Evolutionary conservation across 2,888 invertebrate genomes (phyloP), one percentile per base, ranked within the genome.

Genomic region (Pilophorus perplexus): DNA sequence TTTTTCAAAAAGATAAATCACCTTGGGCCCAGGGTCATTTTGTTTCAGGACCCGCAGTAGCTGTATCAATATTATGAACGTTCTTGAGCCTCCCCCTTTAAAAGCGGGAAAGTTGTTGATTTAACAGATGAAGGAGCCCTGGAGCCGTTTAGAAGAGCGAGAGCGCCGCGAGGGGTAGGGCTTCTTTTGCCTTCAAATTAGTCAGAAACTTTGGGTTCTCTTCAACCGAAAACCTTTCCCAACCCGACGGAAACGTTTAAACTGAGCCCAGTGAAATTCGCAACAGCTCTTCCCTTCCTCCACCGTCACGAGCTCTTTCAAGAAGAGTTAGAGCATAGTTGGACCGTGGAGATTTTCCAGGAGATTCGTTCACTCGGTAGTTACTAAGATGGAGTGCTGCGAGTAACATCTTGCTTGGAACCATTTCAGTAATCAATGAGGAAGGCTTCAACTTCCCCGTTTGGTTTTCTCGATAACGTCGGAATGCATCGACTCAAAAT

Each of bases 101-200:
- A 59, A 59, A 59, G 59, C 59, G 59, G 42, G 59, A 59, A 59
- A 59, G 59, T 59, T 59, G 59, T 59, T 59, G 59, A 59, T 59
- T 59, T 59, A 59, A 59, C 59, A 59, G 59, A 59, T 59, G 59
- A 59, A 59, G 59, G 59, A 20, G 59, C 42, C 33, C 42, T 22
- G 22, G 38, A 37, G 33, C 55, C 33, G 33, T 55, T 55, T 38
- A 37, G 37, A 16, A 33, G 16, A 33, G 22, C 20, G 18, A 1
- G 25, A 40, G 23, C 20, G 6, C 16, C 14, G 18, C 2, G 33
- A 1, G n/a, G 16, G 2, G 59, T 16, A 42, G 40, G 40, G 25
- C 25, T 40, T 42, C 27, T 59, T 59, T 42, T 42, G 57, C 42
- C 59, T 38, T 59, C 59, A 59, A 59, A 59, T 59, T 59, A 59